Evolutionary conservation across 2,888 invertebrate species (phyloP), one percentile per base, ranked within the genome.

Genomic region (Choristoneura rosaceana): DNA sequence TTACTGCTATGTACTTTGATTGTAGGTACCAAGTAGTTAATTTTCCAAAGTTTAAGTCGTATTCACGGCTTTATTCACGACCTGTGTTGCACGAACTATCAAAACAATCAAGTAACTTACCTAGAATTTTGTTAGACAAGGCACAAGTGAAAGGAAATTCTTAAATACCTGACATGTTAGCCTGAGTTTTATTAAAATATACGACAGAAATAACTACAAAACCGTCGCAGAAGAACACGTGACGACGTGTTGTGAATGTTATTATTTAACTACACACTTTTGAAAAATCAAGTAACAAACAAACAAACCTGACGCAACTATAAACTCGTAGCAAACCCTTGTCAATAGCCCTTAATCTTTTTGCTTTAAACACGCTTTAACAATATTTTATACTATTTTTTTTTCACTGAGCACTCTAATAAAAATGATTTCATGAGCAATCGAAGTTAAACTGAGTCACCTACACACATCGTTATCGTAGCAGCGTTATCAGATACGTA

Each of bases 401-500:
- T 38, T 38, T 38, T 52, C 9, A 52, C 41, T 61, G 17, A 12
- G 9, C 34, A 17, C 25, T 64, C 47, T 64, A 47, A 50, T 60
- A 50, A 41, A 55, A 62, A 73, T 65, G 64, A 69, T 63, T 71
- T 47, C 38, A 50, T 50, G 64, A 62, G 59, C 65, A 61, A 43
- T 64, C 63, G 62, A 70, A 74, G 70, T 77, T 61, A 73, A 82
- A 88, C 81, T 93, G 92, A 91, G 84, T 91, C 90, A 91, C 84
- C 83, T 81, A 82, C 85, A 87, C 88, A 85, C 86, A 79, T 58
- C 79, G 84, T 90, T 93, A 93, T 93, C 93, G 85, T 79, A 76
- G 74, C 75, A 76, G 75, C 80, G 84, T 93, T 93, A 93, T 93
- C 93, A 90, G 92, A 91, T 93, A 92, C 75, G 84, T 78, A 75